Percentiles rank a stretch among this genome's conserved stretches.
phyloP scores from a whole-genome alignment of 1,140 invertebrate species.

The Pectinophora gossypiella region DNA sequence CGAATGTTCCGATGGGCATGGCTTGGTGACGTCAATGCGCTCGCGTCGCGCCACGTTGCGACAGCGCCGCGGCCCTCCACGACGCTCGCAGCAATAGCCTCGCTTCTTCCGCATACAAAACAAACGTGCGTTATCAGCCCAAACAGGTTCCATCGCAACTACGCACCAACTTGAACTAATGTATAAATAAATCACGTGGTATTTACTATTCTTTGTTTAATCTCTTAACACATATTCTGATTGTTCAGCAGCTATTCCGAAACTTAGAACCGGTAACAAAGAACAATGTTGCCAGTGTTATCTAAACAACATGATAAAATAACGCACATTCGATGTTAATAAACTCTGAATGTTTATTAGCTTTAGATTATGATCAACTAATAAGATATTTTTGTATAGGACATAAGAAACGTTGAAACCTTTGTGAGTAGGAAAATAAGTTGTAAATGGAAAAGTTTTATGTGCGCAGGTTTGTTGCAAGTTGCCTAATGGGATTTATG shows the following conservation, averaged over 20 bases:
- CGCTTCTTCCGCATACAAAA: constrained; percentile 1
- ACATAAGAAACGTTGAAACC: too few species aligned
- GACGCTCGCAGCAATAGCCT: neutral
- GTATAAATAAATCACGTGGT: constrained; percentile 22
- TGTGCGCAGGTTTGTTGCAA: too few species aligned
- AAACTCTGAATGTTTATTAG: neutral
- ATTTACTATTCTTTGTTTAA: constrained; percentile 13
- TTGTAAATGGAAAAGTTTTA: neutral
- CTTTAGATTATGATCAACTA: neutral
- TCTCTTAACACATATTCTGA: constrained; percentile 2
- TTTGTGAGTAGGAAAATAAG: too few species aligned
- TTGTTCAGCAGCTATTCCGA: neutral
- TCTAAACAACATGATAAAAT: neutral
- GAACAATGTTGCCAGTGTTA: too few species aligned
- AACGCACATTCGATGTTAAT: neutral
- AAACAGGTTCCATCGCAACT: constrained; percentile 22
- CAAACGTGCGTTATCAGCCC: constrained; percentile 14
- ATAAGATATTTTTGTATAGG: neutral
- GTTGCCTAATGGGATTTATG: neutral
- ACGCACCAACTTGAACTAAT: too few species aligned
- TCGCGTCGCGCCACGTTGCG: neutral
- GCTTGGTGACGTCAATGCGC: neutral
- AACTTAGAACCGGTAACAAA: neutral
- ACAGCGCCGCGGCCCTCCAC: neutral
- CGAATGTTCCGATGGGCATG: neutral